These are phyloP conservation scores for Stenodera caucasica DNA, from an alignment of 2,888 invertebrate species.

Conservation along the genomic window DNA sequence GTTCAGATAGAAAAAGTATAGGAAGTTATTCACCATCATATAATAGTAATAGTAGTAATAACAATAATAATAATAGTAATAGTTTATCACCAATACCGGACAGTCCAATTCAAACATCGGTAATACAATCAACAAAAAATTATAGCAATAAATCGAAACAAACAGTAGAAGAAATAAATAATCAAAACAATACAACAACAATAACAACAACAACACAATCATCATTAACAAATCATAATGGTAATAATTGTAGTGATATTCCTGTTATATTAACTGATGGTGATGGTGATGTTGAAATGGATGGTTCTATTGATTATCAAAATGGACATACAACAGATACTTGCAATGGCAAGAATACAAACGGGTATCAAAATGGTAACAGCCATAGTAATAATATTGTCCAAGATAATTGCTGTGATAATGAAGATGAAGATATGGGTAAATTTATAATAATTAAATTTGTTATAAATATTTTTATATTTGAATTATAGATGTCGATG, in stretches of 20 bases:
- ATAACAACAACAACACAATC: constrained; percentile 14
- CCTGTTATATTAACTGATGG: constrained; percentile 49
- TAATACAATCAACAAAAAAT: constrained; percentile 77
- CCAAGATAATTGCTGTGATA: constrained; percentile 61
- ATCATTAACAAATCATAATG: not conserved
- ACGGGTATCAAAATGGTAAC: constrained; percentile 67
- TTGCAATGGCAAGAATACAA: constrained; percentile 44
- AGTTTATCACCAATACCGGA: constrained; percentile 52
- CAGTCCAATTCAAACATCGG: constrained; percentile 72
- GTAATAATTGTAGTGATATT: constrained; percentile 41
- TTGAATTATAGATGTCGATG: constrained; percentile 57
- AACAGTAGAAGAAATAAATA: constrained; percentile 58
- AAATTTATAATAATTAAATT: constrained; percentile 48
- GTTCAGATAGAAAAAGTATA: constrained; percentile 65
- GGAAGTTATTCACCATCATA: constrained; percentile 46
- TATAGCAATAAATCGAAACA: constrained; percentile 47
- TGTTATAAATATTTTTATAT: not conserved
- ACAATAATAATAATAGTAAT: constrained; percentile 32
- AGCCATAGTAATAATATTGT: constrained; percentile 47
- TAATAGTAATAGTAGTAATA: constrained; percentile 30
- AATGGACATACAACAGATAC: constrained; percentile 47
- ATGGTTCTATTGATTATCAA: constrained; percentile 52
- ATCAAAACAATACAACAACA: constrained; percentile 55
- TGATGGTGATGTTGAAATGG: constrained; percentile 63
- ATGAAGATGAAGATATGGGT: constrained; percentile 76